Evolutionary conservation across 2,113 vertebrate genomes (phyloP).

Genomic region (Catharus fuscescens): DNA sequence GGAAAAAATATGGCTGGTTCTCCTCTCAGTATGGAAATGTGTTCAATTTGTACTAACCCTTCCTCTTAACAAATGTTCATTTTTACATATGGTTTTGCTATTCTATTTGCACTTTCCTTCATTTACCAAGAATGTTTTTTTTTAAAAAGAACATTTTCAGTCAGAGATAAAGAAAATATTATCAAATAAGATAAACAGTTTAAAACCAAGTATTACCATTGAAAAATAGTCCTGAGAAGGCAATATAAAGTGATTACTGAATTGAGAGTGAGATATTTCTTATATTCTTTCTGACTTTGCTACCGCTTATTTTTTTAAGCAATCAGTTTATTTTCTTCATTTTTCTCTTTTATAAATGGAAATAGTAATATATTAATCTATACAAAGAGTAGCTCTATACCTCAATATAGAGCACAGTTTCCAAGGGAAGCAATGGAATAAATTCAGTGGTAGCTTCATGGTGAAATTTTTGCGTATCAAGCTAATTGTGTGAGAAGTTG

Average conservation of each 20-base stretch:
- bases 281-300: neutral
- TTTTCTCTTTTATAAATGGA: conserved; percentile 3
- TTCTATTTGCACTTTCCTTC: conserved; percentile 20
- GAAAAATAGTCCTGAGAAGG: neutral
- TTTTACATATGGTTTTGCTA: neutral
- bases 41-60: conserved; percentile 15
- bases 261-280: neutral
- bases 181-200: conserved; percentile 11
- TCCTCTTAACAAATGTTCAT: conserved; percentile 26
- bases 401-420: neutral
- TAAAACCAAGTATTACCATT: neutral
- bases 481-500: neutral
- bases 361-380: neutral
- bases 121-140: conserved; percentile 48
- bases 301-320: neutral
- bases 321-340: neutral
- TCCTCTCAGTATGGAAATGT: conserved; percentile 23
- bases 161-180: conserved; percentile 7
- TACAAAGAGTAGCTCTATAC: neutral
- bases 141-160: conserved; percentile 12
- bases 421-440: neutral
- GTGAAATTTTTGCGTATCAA: neutral
- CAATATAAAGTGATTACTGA: neutral
- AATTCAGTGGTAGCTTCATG: neutral
- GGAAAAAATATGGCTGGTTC: neutral